Evolutionary conservation across 1,140 invertebrate species (phyloP).

Genomic region (Tetranychus cinnabarinus): DNA sequence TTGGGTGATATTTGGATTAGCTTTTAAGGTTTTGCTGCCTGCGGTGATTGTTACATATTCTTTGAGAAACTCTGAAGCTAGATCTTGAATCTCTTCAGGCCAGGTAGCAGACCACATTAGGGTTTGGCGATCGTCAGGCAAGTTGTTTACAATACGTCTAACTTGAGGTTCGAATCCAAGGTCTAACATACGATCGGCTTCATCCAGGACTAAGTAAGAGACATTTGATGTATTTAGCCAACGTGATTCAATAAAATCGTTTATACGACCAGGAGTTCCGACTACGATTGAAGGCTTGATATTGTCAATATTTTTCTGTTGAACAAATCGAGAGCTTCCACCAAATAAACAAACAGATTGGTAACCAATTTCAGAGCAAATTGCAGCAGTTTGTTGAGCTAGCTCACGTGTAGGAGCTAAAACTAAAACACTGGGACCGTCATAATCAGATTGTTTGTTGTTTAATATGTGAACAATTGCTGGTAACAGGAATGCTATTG

Average conservation of each 20-base stretch:
- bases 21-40: not conserved
- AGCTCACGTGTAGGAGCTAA: constrained; percentile 93
- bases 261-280: constrained; percentile 71
- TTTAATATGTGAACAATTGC: constrained; percentile 27
- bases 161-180: constrained; percentile 34
- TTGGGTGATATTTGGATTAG: not conserved
- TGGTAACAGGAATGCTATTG: constrained; percentile 36
- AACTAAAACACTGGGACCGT: constrained; percentile 26
- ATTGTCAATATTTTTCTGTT: constrained; percentile 17
- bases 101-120: constrained; percentile 17
- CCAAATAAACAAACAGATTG: constrained; percentile 92
- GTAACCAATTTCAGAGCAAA: constrained; percentile 84
- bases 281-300: constrained; percentile 71
- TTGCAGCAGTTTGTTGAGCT: constrained; percentile 97
- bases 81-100: constrained; percentile 15
- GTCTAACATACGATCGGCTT: constrained; percentile 32
- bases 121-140: constrained; percentile 19
- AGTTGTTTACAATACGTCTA: constrained; percentile 30
- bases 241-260: constrained; percentile 53
- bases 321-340: constrained; percentile 62
- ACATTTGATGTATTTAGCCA: constrained; percentile 28
- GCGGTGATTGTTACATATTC: not conserved
- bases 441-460: constrained; percentile 11
- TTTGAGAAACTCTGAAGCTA: constrained; percentile 8
- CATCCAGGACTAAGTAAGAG: constrained; percentile 24